These are phyloP conservation scores for Dendrolimus pini DNA, from an alignment of 2,888 invertebrate genomes.

Conservation along the genomic window DNA sequence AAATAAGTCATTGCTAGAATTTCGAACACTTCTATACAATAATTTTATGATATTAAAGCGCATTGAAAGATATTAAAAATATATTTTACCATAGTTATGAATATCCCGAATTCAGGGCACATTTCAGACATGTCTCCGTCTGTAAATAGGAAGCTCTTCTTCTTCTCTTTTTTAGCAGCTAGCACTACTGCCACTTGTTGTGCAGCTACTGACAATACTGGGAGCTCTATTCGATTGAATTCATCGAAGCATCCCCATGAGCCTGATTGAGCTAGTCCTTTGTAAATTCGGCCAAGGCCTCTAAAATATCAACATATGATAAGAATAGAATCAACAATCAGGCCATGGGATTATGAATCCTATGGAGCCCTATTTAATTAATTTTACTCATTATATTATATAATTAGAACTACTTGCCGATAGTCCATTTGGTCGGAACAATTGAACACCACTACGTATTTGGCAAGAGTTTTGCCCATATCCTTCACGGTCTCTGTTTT, in stretches of 20 bases:
- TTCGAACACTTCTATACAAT: too few relatives aligned
- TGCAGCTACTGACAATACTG: slow-evolving; percentile 92
- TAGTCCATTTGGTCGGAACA: slow-evolving; percentile 99
- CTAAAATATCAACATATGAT: slow-evolving; percentile 48
- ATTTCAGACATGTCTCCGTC: slow-evolving; percentile 95
- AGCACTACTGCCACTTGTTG: slow-evolving; percentile 97
- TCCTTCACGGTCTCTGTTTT: slow-evolving; percentile 99
- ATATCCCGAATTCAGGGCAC: slow-evolving; percentile 97
- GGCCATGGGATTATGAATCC: too few relatives aligned
- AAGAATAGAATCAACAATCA: neutral
- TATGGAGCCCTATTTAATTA: too few relatives aligned
- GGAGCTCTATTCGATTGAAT: slow-evolving; percentile 96
- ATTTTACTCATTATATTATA: too few relatives aligned
- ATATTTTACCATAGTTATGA: slow-evolving; percentile 91
- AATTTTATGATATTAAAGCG: too few relatives aligned
- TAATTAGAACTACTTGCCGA: slow-evolving; percentile 48
- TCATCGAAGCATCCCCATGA: slow-evolving; percentile 99
- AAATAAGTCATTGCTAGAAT: too few relatives aligned
- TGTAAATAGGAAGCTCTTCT: slow-evolving; percentile 93
- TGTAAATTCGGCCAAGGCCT: slow-evolving; percentile 95
- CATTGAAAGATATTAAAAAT: too few relatives aligned
- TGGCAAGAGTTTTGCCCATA: slow-evolving; percentile 98
- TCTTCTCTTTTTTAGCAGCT: slow-evolving; percentile 94
- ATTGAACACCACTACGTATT: slow-evolving; percentile 97
- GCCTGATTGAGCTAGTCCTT: slow-evolving; percentile 96